These are phyloP conservation scores for Perithous albicinctus DNA, from an alignment of 2,888 invertebrate genomes.

Conservation along the genomic window DNA sequence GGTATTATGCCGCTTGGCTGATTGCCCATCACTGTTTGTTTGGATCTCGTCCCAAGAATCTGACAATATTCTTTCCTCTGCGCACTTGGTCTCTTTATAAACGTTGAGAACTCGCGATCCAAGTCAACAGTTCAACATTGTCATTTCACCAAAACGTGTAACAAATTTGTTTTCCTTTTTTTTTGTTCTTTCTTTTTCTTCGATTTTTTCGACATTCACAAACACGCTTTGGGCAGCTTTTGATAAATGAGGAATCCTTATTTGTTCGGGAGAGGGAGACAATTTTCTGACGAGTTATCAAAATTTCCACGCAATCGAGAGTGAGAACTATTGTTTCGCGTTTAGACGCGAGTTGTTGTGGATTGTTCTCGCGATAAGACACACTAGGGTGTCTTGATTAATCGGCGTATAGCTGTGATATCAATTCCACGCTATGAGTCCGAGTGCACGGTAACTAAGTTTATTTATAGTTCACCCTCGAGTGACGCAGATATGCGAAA, in stretches of 20 bases:
- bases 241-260: constrained; percentile 26
- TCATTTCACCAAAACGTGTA: constrained; percentile 51
- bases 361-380: neutral
- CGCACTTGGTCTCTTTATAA: constrained; percentile 75
- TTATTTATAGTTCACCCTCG: constrained; percentile 1
- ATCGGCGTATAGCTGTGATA: constrained; percentile 3
- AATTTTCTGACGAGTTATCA: constrained; percentile 2
- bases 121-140: constrained; percentile 70
- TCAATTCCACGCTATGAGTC: constrained; percentile 8
- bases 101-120: constrained; percentile 60
- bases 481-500: neutral
- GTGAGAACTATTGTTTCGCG: neutral
- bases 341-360: neutral
- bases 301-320: constrained; percentile 11
- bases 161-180: neutral
- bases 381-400: neutral
- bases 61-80: constrained; percentile 69
- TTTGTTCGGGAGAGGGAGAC: constrained; percentile 1
- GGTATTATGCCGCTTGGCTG: constrained; percentile 50
- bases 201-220: too few species aligned
- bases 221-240: neutral
- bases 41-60: constrained; percentile 74
- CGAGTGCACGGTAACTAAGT: constrained; percentile 15
- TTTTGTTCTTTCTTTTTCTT: neutral
- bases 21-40: constrained; percentile 74